A percentile compares a stretch with the other conserved stretches of the same genome.
Conservation (phyloP, 2,797 vertebrate species). For the Xyrichtys novacula region DNA sequence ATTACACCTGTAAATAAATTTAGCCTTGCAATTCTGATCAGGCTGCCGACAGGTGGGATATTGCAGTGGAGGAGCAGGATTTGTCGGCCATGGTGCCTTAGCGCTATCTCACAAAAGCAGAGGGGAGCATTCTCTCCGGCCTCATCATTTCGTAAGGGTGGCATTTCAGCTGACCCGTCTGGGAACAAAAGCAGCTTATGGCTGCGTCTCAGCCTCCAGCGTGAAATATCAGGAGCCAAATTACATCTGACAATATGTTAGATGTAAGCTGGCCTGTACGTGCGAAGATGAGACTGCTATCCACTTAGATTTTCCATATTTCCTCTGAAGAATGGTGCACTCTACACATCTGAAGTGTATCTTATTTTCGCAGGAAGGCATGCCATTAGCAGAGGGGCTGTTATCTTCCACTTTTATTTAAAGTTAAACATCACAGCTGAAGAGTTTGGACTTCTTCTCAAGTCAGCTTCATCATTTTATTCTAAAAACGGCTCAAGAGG, state of each 20-base stretch:
- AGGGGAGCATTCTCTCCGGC: conserved; percentile 37
- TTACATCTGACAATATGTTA: conserved; percentile 55
- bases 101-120: conserved; percentile 42
- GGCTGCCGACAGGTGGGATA: conserved; percentile 44
- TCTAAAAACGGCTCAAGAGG: not conserved
- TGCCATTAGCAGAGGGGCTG: not conserved
- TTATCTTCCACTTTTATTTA: not conserved
- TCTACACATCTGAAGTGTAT: not conserved
- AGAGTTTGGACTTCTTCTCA: not conserved
- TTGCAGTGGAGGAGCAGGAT: not conserved
- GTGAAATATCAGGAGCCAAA: conserved; percentile 64
- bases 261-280: conserved; percentile 46
- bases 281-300: conserved; percentile 37
- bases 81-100: conserved; percentile 26
- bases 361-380: not conserved
- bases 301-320: conserved; percentile 26
- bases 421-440: not conserved
- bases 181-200: conserved; percentile 63
- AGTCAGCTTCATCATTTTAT: not conserved
- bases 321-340: not conserved
- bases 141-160: conserved; percentile 47
- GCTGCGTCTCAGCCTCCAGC: conserved; percentile 28
- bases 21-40: conserved; percentile 24
- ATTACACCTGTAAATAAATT: conserved; percentile 72
- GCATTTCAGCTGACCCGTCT: conserved; percentile 60